Evolutionary conservation across 2,888 invertebrate genomes (phyloP), one percentile per base, ranked within the genome.

Genomic region (Junonia oenone): DNA sequence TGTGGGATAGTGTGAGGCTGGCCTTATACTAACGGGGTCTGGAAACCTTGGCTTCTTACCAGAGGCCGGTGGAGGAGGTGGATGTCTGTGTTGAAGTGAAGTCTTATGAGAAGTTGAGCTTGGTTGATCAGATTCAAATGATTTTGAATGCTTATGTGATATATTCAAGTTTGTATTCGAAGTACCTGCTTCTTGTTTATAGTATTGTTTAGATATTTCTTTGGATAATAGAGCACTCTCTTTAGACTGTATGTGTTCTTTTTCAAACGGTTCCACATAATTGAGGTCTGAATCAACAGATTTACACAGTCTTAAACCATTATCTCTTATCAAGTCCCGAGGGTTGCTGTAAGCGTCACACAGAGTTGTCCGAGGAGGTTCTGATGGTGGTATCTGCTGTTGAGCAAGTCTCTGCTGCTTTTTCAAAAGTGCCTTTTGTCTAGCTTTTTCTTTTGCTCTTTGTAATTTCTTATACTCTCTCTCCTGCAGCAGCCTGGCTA

Each of bases 341-440:
- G 90, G 90, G 61, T 90, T 90, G 62, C 89, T 85, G 68, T 90
- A 90, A 6, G 90, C 90, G 66, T 90, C 90, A 65, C 89, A 88
- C 3, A 90, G 65, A 5, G 80, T 84, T 0, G 88, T 67, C 60
- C 78, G 82, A 2, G 73, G 71, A 31, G 67, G 63, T 14, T 64
- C 63, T 0, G 67, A 65, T 0, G 61, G 63, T n/a, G 66, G 66
- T 14, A 59, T 35, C 50, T 59, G 55, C 43, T 72, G 69, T 26
- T 78, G 80, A 26, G 78, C 78, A 59, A 78, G 57, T 45, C 81
- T 70, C 58, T 89, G 89, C 51, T 89, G 90, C 57, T 90, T 90
- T 45, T 90, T 90, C 5, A 88, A 56, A n/a, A 89, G 61, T 6
- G 89, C 89, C 62, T 88, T 89, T 59, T 90, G 90, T 57, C 75